These are phyloP conservation scores for Drosophila arawakana DNA, from an alignment of 1,140 invertebrate species.

Conservation along the genomic window DNA sequence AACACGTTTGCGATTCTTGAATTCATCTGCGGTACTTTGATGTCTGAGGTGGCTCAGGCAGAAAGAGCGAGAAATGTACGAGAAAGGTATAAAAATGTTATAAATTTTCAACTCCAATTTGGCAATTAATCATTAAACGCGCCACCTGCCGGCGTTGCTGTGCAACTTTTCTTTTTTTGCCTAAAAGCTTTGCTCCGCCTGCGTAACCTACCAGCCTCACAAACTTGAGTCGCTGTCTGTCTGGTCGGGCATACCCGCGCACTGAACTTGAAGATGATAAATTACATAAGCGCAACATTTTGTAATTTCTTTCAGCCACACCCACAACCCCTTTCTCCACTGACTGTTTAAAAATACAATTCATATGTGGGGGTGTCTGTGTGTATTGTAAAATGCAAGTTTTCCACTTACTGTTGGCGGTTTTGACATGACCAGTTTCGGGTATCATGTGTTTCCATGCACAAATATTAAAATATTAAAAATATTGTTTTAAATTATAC, in stretches of 20 bases:
- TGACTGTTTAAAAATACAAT: slow-evolving; percentile 1
- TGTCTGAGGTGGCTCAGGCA: background rate
- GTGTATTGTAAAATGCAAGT: slow-evolving; percentile 37
- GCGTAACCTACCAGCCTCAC: background rate
- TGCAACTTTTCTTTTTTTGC: slow-evolving; percentile 24
- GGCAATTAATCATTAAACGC: slow-evolving; percentile 74
- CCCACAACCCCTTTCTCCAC: background rate
- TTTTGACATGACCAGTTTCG: slow-evolving; percentile 29
- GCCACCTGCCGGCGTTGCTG: slow-evolving; percentile 30
- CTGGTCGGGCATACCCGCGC: slow-evolving; percentile 17
- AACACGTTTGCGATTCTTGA: slow-evolving; percentile 21
- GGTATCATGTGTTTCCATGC: slow-evolving; percentile 32
- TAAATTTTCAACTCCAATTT: slow-evolving; percentile 70
- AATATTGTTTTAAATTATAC: too few relatives aligned
- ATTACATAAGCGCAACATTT: slow-evolving; percentile 68
- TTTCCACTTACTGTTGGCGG: slow-evolving; percentile 49
- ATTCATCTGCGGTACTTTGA: slow-evolving; percentile 10
- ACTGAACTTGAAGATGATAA: slow-evolving; percentile 69
- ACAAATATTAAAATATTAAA: too few relatives aligned
- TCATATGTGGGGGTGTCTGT: slow-evolving; percentile 9
- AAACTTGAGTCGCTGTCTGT: background rate
- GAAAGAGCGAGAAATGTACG: background rate
- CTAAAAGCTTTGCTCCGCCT: slow-evolving; percentile 56
- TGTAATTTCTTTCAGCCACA: slow-evolving; percentile 19
- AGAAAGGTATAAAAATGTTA: slow-evolving; percentile 45